These are phyloP conservation scores for Labeo catla DNA, from an alignment of 2,113 vertebrate species.

Conservation along the genomic window DNA sequence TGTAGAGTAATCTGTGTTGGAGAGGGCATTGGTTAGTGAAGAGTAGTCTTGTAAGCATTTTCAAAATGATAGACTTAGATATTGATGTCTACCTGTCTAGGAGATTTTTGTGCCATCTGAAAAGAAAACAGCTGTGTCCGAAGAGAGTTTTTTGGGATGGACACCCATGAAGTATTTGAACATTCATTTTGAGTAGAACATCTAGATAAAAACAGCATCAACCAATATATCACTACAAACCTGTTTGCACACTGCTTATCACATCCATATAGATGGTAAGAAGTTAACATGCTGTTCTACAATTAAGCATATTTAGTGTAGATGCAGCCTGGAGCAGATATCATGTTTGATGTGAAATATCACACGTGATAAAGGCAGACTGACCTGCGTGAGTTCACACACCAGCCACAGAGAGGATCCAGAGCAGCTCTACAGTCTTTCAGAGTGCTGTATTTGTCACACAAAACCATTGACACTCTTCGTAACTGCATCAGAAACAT, in stretches of 20 bases:
- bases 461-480: slow-evolving; percentile 81
- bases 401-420: slow-evolving; percentile 93
- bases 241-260: background rate
- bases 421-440: slow-evolving; percentile 79
- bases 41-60: background rate
- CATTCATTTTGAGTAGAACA: too few species aligned
- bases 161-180: slow-evolving; percentile 63
- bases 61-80: background rate
- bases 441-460: slow-evolving; percentile 70
- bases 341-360: background rate
- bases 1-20: slow-evolving; percentile 60
- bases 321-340: background rate
- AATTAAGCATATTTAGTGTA: background rate
- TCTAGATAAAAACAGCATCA: slow-evolving; percentile 40
- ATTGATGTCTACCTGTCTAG: slow-evolving; percentile 59
- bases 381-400: slow-evolving; percentile 65
- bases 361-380: background rate
- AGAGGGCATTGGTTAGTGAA: background rate
- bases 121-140: slow-evolving; percentile 64
- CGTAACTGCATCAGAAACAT: slow-evolving; percentile 78
- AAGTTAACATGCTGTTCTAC: background rate
- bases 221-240: background rate
- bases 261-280: background rate
- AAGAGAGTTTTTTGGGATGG: slow-evolving; percentile 62
- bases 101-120: slow-evolving; percentile 22